Evolutionary conservation across 2,888 invertebrate species (phyloP).

Genomic region (Lithophane semibrunnea): DNA sequence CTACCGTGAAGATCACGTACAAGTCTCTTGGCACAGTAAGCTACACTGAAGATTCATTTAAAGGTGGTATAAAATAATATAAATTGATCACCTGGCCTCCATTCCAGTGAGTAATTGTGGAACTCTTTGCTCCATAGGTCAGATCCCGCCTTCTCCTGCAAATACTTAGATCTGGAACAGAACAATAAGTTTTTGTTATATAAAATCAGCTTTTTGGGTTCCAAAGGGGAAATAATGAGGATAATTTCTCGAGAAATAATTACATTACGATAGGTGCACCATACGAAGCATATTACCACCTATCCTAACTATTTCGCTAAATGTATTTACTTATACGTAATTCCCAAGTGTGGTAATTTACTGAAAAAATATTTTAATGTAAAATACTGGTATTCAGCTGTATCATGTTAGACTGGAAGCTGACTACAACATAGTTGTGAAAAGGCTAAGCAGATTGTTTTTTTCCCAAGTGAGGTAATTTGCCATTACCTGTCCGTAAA

Average conservation of each 20-base stretch:
- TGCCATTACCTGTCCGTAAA: background rate
- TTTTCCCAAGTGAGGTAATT: background rate
- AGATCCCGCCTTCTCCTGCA: slow-evolving; percentile 78
- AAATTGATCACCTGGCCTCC: slow-evolving; percentile 90
- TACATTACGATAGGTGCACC: too few relatives aligned
- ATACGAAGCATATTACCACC: too few relatives aligned
- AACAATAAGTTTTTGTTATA: background rate
- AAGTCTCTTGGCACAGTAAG: background rate
- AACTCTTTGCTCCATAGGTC: slow-evolving; percentile 91
- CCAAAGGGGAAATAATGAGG: too few relatives aligned
- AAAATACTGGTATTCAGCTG: too few relatives aligned
- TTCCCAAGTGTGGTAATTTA: background rate
- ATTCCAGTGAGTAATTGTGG: slow-evolving; percentile 93
- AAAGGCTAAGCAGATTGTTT: too few relatives aligned
- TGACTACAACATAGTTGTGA: too few relatives aligned
- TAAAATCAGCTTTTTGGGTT: background rate
- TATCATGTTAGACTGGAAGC: too few relatives aligned
- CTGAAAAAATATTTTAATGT: too few relatives aligned
- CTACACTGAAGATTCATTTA: background rate
- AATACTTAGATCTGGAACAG: slow-evolving; percentile 74
- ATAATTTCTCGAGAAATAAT: too few relatives aligned
- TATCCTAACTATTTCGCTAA: too few relatives aligned
- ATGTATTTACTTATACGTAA: background rate
- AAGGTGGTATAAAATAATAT: background rate
- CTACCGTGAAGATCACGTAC: background rate